Evolutionary conservation across 2,797 vertebrate species (phyloP).

Genomic region (Pogonophryne albipinna): DNA sequence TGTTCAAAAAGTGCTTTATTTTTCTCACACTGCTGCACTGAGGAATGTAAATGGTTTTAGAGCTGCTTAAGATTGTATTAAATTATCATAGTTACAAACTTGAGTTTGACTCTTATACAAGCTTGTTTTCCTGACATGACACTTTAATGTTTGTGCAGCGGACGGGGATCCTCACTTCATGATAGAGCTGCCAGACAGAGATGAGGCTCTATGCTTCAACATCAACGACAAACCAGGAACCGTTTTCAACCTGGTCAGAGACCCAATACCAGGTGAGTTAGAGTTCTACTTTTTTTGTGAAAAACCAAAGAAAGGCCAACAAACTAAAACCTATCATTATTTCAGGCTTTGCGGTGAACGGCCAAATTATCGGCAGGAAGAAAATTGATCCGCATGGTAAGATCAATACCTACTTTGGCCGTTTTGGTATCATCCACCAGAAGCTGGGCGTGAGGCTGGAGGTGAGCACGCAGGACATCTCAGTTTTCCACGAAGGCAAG

Average conservation of each 20-base stretch:
- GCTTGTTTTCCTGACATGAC: background rate
- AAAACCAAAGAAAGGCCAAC: background rate
- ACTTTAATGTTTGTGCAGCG: slow-evolving; percentile 78
- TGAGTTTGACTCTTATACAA: background rate
- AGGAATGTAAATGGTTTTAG: background rate
- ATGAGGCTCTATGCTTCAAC: slow-evolving; percentile 88
- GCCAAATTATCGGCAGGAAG: slow-evolving; percentile 90
- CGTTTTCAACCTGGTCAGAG: slow-evolving; percentile 86
- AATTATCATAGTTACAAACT: background rate
- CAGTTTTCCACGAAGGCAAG: slow-evolving; percentile 77
- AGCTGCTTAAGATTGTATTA: background rate
- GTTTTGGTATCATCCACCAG: slow-evolving; percentile 86
- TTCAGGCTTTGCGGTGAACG: slow-evolving; percentile 90
- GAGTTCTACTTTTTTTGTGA: background rate
- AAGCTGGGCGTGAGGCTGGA: slow-evolving; percentile 84
- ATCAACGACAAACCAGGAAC: slow-evolving; percentile 75
- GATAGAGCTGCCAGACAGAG: slow-evolving; percentile 81
- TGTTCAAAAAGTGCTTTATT: too few relatives aligned
- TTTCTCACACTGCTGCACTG: background rate
- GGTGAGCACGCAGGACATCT: slow-evolving; percentile 88
- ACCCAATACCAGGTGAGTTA: slow-evolving; percentile 85
- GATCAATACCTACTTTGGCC: slow-evolving; percentile 91
- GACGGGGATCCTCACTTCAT: slow-evolving; percentile 89
- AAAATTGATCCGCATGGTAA: slow-evolving; percentile 68
- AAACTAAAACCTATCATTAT: slow-evolving; percentile 13